Evolutionary conservation across 2,113 vertebrate genomes (phyloP), one percentile per base, ranked within the genome.

Genomic region (Gracilinanus agilis): DNA sequence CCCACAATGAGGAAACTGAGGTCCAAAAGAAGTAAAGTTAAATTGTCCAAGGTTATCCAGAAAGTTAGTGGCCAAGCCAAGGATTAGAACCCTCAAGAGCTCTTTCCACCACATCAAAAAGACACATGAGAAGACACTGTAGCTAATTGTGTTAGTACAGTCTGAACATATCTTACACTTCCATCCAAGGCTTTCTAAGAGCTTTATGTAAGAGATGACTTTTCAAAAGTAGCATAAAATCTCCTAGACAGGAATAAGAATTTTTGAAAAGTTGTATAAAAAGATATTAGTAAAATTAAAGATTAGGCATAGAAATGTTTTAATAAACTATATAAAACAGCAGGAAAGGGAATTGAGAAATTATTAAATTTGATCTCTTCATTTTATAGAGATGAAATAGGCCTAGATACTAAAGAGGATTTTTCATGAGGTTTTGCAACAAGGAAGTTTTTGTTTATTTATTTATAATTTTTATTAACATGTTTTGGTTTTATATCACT

Each of bases 101-200:
- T 83, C 34, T 83, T 83, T 83, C 67, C 67, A 83, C 67, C 67
- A 83, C 67, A 83, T 94, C 44, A 23, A 55, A 53, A 44, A 93
- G 96, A 67, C 93, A 97, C 93, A 96, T 93, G 95, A 98, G 96
- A 96, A 97, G 94, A 96, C 93, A 97, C 92, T 93, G 88, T 94
- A 96, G 94, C 95, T 94, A 97, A 94, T 24, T 95, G 95, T 96
- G 93, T 94, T 89, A 75, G 91, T 94, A 34, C 91, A 8, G 2
- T 13, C 0, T 61, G 67, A 89, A 96, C 90, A 93, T 40, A 75
- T 19, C 90, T 96, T 25, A 89, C 44, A 10, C 29, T 8, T 94
- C 75, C 90, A 9, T 83, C 91, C 24, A 40, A 49, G 44, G 53
- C 24, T 88, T 40, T 24, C 91, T 92, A 40, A 58, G 75, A 89